These are phyloP conservation scores for Drosophila flavopinicola DNA, from an alignment of 2,888 invertebrate genomes.

Conservation along the genomic window DNA sequence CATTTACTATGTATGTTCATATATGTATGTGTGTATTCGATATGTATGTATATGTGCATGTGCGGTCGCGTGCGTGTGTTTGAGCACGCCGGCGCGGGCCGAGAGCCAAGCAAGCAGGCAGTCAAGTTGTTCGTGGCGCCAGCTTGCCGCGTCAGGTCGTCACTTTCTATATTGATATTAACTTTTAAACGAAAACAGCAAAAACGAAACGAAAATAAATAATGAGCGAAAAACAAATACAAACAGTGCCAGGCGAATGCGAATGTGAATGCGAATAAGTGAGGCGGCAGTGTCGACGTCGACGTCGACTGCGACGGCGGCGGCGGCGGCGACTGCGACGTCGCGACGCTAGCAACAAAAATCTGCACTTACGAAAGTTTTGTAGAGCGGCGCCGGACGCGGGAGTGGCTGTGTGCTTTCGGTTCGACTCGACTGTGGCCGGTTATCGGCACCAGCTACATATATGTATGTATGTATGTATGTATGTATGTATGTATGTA, in stretches of 20 bases:
- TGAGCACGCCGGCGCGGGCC: conserved; percentile 69
- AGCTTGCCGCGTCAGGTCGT: conserved; percentile 82
- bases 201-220: conserved; percentile 76
- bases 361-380: conserved; percentile 65
- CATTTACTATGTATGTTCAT: conserved; percentile 6
- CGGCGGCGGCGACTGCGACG: conserved; percentile 5
- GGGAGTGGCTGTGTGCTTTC: conserved; percentile 31
- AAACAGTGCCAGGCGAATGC: conserved; percentile 52
- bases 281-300: conserved; percentile 36
- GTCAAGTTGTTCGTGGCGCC: conserved; percentile 79
- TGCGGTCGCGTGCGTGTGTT: conserved; percentile 71
- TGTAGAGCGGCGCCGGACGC: conserved; percentile 37
- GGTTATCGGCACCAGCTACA: conserved; percentile 53
- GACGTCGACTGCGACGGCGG: neutral
- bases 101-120: conserved; percentile 55
- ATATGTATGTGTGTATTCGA: conserved; percentile 7
- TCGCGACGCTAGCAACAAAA: conserved; percentile 39
- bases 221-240: conserved; percentile 74
- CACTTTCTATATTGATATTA: conserved; percentile 82
- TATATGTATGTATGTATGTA: too few species aligned
- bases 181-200: conserved; percentile 79
- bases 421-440: too few species aligned
- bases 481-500: too few species aligned
- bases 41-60: conserved; percentile 8
- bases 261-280: conserved; percentile 52